phyloP scores from a whole-genome alignment of 2,797 vertebrate species.

The Myotis planiceps region DNA sequence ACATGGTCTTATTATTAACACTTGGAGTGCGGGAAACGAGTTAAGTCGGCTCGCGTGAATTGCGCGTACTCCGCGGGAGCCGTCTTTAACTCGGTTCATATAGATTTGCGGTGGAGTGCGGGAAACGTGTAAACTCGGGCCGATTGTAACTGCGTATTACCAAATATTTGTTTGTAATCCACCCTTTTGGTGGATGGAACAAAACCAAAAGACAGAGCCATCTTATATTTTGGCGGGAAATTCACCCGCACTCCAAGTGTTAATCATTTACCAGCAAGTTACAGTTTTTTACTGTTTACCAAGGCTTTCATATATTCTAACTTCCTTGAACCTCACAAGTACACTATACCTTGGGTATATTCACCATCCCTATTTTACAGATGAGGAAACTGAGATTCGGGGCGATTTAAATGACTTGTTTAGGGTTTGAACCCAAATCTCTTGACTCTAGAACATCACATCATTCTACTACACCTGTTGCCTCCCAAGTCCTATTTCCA shows the following conservation, averaged over 20 bases:
- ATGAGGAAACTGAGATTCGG: neutral
- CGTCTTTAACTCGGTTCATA: too few species aligned
- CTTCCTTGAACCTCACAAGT: neutral
- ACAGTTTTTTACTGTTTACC: neutral
- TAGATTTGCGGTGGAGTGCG: too few species aligned
- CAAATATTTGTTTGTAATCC: too few species aligned
- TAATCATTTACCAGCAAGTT: neutral
- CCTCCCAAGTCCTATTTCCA: neutral
- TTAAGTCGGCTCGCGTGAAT: too few species aligned
- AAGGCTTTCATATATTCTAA: neutral
- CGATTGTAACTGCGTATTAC: too few species aligned
- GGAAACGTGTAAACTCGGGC: too few species aligned
- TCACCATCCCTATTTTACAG: neutral
- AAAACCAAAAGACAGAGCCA: too few species aligned
- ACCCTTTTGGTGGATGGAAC: too few species aligned
- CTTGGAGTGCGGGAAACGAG: too few species aligned
- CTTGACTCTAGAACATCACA: neutral
- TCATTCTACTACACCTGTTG: neutral
- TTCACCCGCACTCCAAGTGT: too few species aligned
- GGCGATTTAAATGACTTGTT: slow-evolving; percentile 6
- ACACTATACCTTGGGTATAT: neutral
- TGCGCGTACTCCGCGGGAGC: too few species aligned
- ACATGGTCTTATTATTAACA: neutral
- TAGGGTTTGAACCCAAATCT: neutral
- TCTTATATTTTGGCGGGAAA: too few species aligned